Percentiles rank a stretch among this genome's conserved stretches.
Conservation (phyloP, 1,140 invertebrate species). For the Saccostrea cuccullata region DNA sequence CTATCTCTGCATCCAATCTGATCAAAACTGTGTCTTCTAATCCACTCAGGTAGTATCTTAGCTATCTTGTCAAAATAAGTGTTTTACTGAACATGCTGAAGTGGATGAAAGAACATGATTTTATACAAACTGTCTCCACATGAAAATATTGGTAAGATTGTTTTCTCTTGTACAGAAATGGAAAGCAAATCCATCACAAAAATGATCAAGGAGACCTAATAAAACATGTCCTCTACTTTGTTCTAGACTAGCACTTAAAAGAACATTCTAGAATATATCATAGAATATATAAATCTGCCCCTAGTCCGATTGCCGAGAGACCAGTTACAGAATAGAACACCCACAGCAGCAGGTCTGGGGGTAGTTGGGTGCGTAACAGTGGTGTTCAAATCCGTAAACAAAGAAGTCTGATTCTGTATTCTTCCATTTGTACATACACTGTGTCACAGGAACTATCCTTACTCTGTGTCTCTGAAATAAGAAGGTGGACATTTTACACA, state of each 20-base stretch:
- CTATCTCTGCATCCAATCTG: no score
- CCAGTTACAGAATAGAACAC: conserved; percentile 67
- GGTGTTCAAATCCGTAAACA: conserved; percentile 74
- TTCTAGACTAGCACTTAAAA: background rate
- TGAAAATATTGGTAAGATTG: no score
- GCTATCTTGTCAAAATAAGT: no score
- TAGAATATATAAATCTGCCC: background rate
- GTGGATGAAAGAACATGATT: no score
- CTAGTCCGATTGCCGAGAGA: no score
- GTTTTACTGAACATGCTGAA: no score
- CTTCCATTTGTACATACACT: conserved; percentile 70
- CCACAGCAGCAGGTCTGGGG: conserved; percentile 75
- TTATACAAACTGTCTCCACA: no score
- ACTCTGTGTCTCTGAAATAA: conserved; percentile 66
- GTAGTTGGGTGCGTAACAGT: conserved; percentile 72
- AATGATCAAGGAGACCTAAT: background rate
- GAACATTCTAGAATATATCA: background rate
- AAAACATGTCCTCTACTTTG: background rate
- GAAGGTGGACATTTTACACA: no score
- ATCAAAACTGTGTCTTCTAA: no score
- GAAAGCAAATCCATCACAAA: background rate
- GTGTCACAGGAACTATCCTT: conserved; percentile 70
- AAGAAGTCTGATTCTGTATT: conserved; percentile 61
- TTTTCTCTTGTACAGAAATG: no score
- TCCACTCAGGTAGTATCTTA: no score